Conservation (phyloP, 64 coral and sea anemone genomes). For the Montipora foliosa region DNA sequence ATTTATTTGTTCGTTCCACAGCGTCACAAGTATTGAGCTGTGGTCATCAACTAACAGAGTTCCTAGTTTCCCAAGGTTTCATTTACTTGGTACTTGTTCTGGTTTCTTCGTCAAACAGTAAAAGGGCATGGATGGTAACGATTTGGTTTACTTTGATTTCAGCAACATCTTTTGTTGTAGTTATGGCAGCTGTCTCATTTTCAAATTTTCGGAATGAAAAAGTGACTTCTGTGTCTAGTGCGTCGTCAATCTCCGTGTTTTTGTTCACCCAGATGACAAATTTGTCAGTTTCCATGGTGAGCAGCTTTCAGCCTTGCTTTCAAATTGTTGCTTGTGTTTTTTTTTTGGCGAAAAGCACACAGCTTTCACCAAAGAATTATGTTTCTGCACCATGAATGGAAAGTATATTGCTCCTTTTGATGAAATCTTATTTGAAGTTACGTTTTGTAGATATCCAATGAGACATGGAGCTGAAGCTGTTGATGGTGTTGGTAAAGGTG, state of each 20-base stretch:
- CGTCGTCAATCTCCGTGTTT: not conserved
- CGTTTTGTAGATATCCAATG: not conserved
- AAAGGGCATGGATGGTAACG: not conserved
- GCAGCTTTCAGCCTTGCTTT: not conserved
- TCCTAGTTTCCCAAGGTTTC: too few relatives aligned
- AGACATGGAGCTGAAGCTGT: conserved; percentile 12
- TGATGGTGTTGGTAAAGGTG: not conserved
- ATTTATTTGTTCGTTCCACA: too few relatives aligned
- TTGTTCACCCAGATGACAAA: not conserved
- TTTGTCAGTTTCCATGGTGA: not conserved
- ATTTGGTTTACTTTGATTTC: conserved; percentile 45
- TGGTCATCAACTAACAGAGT: too few relatives aligned
- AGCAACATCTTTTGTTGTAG: conserved; percentile 17
- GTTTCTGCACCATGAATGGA: not conserved
- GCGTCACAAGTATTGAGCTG: too few relatives aligned
- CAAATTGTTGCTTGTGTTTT: not conserved
- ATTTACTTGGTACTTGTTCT: too few relatives aligned
- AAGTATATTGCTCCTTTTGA: not conserved
- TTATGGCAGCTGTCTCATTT: not conserved
- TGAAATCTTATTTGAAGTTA: not conserved
- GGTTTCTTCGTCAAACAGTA: too few relatives aligned
- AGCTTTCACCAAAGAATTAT: not conserved
- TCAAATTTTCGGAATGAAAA: not conserved
- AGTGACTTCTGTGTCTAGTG: not conserved
- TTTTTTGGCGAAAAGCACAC: not conserved